Percentiles rank a stretch among this genome's conserved stretches.
phyloP scores from a whole-genome alignment of 2,888 invertebrate species.

The Apeira syringaria region DNA sequence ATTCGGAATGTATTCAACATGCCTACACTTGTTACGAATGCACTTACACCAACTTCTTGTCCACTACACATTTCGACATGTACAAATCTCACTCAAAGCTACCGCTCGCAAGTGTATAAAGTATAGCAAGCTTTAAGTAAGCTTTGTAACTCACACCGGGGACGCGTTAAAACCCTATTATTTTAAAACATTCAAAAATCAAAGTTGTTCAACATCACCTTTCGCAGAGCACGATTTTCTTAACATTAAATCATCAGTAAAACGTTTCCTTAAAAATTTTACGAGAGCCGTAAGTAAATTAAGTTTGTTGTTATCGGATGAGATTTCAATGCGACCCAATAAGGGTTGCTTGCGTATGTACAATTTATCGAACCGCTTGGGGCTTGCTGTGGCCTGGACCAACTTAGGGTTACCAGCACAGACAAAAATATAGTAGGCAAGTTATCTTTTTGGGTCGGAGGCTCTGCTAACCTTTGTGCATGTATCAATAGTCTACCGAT shows the following conservation, averaged over 20 bases:
- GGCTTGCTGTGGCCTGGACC: too few relatives aligned
- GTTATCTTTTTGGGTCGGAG: too few relatives aligned
- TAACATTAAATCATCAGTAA: slow-evolving; percentile 38
- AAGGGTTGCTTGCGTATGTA: slow-evolving; percentile 33
- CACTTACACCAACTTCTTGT: slow-evolving; percentile 1
- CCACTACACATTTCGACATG: slow-evolving; percentile 13
- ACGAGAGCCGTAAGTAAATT: slow-evolving; percentile 43
- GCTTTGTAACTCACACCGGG: slow-evolving; percentile 5
- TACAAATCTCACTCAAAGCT: slow-evolving; percentile 16
- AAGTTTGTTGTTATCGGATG: slow-evolving; percentile 52
- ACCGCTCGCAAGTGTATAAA: slow-evolving; percentile 1
- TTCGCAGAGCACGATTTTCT: slow-evolving; percentile 29
- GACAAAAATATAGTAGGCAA: too few relatives aligned
- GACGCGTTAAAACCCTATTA: slow-evolving; percentile 16
- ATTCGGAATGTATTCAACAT: slow-evolving; percentile 6
- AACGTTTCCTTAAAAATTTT: slow-evolving; percentile 39
- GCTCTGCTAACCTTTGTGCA: too few relatives aligned
- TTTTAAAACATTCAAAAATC: slow-evolving; percentile 25
- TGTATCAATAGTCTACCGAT: too few relatives aligned
- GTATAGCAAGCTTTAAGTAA: too few relatives aligned
- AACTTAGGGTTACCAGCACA: too few relatives aligned
- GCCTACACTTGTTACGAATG: slow-evolving; percentile 2
- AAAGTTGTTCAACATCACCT: slow-evolving; percentile 20
- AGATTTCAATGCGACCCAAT: slow-evolving; percentile 45
- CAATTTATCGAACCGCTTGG: slow-evolving; percentile 45